These are phyloP conservation scores for Huso huso DNA, from an alignment of 2,797 vertebrate genomes.

Conservation along the genomic window DNA sequence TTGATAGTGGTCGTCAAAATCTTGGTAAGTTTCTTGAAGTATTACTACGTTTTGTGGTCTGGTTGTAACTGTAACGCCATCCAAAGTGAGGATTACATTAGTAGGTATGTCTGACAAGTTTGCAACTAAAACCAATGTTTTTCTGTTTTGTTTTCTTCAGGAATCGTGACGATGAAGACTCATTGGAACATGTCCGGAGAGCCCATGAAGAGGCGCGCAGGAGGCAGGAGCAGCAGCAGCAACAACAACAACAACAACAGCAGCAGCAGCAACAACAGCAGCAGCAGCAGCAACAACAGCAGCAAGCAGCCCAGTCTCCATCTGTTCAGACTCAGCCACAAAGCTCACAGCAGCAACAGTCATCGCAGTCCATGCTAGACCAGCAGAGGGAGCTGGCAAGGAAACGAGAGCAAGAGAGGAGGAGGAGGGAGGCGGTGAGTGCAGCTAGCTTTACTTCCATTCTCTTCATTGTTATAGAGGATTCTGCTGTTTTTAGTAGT, in stretches of 20 bases:
- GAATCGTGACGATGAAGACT: conserved; percentile 83
- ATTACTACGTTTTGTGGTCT: no score
- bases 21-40: no score
- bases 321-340: conserved; percentile 31
- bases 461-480: no score
- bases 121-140: not conserved
- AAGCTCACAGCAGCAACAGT: conserved; percentile 42
- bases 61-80: no score
- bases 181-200: conserved; percentile 63
- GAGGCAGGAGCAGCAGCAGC: conserved; percentile 56
- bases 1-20: no score
- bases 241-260: no score
- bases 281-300: conserved; percentile 34
- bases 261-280: conserved; percentile 39
- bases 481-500: no score
- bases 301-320: conserved; percentile 12
- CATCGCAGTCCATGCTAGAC: conserved; percentile 78
- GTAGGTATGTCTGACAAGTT: no score
- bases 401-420: conserved; percentile 84
- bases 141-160: conserved; percentile 38
- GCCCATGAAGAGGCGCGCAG: conserved; percentile 73
- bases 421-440: conserved; percentile 86
- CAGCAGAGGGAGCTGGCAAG: conserved; percentile 86
- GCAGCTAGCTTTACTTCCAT: no score
- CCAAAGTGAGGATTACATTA: no score